Percentiles rank a stretch among this genome's conserved stretches.
phyloP scores from a whole-genome alignment of 2,797 vertebrate species.

The Chanos chanos region DNA sequence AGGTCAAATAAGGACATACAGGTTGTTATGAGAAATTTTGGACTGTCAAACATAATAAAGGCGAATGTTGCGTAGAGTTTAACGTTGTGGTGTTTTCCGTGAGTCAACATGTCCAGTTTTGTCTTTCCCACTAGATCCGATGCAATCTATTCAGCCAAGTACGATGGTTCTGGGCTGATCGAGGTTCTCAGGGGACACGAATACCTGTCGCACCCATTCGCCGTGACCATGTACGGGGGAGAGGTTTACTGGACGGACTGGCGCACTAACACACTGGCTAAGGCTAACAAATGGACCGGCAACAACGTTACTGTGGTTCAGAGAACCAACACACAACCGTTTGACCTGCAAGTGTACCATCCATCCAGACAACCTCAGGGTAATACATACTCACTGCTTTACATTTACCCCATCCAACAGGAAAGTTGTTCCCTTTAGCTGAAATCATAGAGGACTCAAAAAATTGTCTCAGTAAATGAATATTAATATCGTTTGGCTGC shows the following conservation, averaged over 20 bases:
- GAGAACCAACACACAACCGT: constrained; percentile 94
- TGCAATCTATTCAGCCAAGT: constrained; percentile 93
- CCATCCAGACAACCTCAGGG: constrained; percentile 91
- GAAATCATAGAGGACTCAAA: too few relatives aligned
- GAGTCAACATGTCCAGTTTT: too few relatives aligned
- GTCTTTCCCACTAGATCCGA: constrained; percentile 79
- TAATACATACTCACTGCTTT: constrained; percentile 46
- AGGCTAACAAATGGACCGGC: constrained; percentile 96
- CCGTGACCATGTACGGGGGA: constrained; percentile 91
- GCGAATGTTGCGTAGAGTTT: too few relatives aligned
- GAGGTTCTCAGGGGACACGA: constrained; percentile 93
- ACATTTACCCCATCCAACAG: too few relatives aligned
- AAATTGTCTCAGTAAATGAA: too few relatives aligned
- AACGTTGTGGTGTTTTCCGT: too few relatives aligned
- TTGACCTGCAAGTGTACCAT: constrained; percentile 94
- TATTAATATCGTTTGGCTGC: too few relatives aligned
- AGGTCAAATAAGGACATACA: too few relatives aligned
- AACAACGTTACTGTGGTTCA: constrained; percentile 94
- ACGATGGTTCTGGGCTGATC: constrained; percentile 87
- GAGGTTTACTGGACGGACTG: constrained; percentile 98
- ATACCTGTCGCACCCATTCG: constrained; percentile 93
- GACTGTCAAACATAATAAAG: too few relatives aligned
- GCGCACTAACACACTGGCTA: constrained; percentile 92
- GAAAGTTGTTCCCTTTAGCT: too few relatives aligned
- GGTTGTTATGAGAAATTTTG: too few relatives aligned